Percentiles rank a stretch among this genome's conserved stretches.
phyloP scores from a whole-genome alignment of 1,140 invertebrate genomes.

The Procambarus clarkii region DNA sequence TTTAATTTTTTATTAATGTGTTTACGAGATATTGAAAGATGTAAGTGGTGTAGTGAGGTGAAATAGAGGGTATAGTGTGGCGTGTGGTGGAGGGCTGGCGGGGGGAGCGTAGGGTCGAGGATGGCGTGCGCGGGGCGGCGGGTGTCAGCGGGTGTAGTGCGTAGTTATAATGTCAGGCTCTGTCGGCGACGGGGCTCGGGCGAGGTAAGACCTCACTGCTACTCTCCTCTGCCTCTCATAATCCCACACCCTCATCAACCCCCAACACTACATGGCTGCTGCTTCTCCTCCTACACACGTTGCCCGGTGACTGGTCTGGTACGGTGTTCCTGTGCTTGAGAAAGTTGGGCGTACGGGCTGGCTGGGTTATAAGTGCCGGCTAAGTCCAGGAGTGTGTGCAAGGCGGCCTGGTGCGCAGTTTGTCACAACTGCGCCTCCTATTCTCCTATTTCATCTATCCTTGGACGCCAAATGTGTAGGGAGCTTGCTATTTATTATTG shows the following conservation, averaged over 20 bases:
- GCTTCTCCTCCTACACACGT: not conserved
- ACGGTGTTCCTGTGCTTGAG: not conserved
- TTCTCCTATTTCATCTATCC: not conserved
- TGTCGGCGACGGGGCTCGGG: conserved; percentile 52
- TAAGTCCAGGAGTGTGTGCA: conserved; percentile 5
- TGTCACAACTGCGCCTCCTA: not conserved
- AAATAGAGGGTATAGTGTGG: not conserved
- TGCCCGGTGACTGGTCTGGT: not conserved
- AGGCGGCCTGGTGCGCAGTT: conserved; percentile 33
- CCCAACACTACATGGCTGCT: no score
- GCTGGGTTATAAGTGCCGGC: not conserved
- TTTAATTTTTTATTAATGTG: not conserved
- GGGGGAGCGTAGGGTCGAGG: not conserved
- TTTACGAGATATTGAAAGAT: not conserved
- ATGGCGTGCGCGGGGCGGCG: not conserved
- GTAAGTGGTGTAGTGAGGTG: not conserved
- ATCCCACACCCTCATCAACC: no score
- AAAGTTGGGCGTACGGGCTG: not conserved
- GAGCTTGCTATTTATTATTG: no score
- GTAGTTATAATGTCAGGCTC: conserved; percentile 47
- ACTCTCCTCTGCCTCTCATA: not conserved
- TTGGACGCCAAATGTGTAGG: not conserved
- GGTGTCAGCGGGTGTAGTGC: conserved; percentile 50
- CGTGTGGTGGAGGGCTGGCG: not conserved
- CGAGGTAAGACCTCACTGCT: conserved; percentile 32